Conservation (phyloP, 2,888 invertebrate genomes). For the Hypselothyrea guttata region DNA sequence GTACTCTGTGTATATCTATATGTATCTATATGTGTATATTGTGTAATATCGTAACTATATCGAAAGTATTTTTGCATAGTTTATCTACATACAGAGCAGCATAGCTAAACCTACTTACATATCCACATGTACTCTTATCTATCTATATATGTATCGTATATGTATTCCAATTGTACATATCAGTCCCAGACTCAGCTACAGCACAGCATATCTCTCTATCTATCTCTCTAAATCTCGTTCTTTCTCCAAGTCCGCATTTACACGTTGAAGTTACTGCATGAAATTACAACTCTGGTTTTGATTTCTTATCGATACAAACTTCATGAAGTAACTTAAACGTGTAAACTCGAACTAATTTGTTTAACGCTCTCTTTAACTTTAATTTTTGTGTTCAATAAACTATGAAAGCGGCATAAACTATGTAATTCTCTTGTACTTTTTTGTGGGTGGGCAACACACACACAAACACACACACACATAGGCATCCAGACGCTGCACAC, state of each 20-base stretch:
- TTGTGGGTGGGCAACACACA: conserved; percentile 28
- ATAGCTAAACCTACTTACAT: background rate
- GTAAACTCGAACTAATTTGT: no score
- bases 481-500: conserved; percentile 10
- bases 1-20: no score
- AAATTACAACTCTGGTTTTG: no score
- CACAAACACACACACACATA: conserved; percentile 14
- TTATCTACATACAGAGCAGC: conserved; percentile 25
- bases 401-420: conserved; percentile 36
- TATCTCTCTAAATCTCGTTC: conserved; percentile 20
- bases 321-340: no score
- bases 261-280: no score
- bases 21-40: conserved; percentile 10
- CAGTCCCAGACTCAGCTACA: conserved; percentile 32
- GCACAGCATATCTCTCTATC: conserved; percentile 41
- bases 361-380: conserved; percentile 27
- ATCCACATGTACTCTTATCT: conserved; percentile 9
- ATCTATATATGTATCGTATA: conserved; percentile 22
- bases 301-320: no score
- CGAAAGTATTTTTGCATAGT: conserved; percentile 45
- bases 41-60: conserved; percentile 1
- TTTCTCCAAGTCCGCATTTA: no score
- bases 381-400: conserved; percentile 67
- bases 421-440: conserved; percentile 10
- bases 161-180: conserved; percentile 70